Evolutionary conservation across 2,888 invertebrate species (phyloP).

Genomic region (Lasioglossum leucozonium): DNA sequence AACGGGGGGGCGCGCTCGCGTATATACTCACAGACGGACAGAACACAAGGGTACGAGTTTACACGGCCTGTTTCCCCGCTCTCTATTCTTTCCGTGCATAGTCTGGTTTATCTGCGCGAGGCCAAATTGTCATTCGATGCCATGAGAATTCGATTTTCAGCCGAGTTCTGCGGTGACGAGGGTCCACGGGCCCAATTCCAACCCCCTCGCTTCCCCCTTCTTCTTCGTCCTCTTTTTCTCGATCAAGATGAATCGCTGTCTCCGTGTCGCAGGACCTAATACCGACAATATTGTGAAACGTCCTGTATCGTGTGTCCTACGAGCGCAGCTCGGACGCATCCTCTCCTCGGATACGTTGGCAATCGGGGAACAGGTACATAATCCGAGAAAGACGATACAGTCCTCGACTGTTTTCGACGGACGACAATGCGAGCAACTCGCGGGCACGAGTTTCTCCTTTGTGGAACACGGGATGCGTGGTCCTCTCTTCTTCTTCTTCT

Average conservation of each 20-base stretch:
- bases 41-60: background rate
- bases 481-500: background rate
- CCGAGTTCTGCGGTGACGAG: slow-evolving; percentile 74
- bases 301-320: slow-evolving; percentile 59
- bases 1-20: background rate
- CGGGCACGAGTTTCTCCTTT: slow-evolving; percentile 21
- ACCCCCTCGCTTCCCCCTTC: background rate
- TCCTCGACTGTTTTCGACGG: slow-evolving; percentile 21
- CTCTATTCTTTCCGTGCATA: background rate
- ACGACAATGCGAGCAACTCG: slow-evolving; percentile 23
- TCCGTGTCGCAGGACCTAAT: slow-evolving; percentile 23
- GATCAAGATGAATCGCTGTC: background rate
- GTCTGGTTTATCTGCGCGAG: slow-evolving; percentile 45
- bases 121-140: slow-evolving; percentile 83
- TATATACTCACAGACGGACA: too few species aligned
- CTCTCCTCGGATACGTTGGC: slow-evolving; percentile 37
- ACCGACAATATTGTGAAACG: slow-evolving; percentile 69
- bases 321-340: background rate
- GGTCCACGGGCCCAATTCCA: slow-evolving; percentile 56
- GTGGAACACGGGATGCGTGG: background rate
- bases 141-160: slow-evolving; percentile 83
- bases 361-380: slow-evolving; percentile 68
- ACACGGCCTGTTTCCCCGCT: background rate
- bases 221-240: background rate
- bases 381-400: slow-evolving; percentile 9